Base-by-base conservation (phyloP, 1,140 invertebrate genomes). In the Liolophura sinensis region DNA sequence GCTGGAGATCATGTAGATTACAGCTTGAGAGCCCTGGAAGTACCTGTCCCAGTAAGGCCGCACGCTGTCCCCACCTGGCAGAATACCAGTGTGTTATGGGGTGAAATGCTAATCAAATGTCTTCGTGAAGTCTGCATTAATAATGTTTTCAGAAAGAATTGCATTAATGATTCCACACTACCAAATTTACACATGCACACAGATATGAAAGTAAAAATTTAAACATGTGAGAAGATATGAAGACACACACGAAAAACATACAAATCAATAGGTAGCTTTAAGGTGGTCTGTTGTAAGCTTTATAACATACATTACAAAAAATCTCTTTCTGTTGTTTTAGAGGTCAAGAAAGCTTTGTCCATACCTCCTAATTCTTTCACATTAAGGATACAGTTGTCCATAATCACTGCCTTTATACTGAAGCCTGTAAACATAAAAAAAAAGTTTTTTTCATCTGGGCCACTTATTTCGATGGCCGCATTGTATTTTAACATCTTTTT, bases 381-480 rank as follows among this genome's bases (percentile, higher is more conserved):
- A 68, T 81, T 80, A 25, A 82, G 59, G 62, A 81, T 79, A 60
- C 80, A 82, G 54, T 80, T 71, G 27, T 75, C 73, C 75, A 82
- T 79, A 62, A 77, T 64, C 12, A 85, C 57, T 56, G 84, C 83
- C 67, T 85, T 85, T 49, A 85, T 85, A 66, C 82, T 83, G 46
- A 85, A 78, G 40, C 84, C 80, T 76, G 72, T 59, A 72, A 78
- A 68, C 51, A 54, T 7, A 20, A 12, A 54, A 54, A 54, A 54
- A 3, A 40, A 40, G 9, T n/a, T n/a, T n/a, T n/a, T n/a, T n/a
- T n/a, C n/a, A n/a, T n/a, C n/a, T n/a, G n/a, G n/a, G n/a, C n/a
- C n/a, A n/a, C n/a, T n/a, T n/a, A n/a, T n/a, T n/a, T n/a, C n/a
- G n/a, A n/a, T n/a, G n/a, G n/a, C n/a, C n/a, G n/a, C n/a, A n/a